Conservation (phyloP, 2,113 vertebrate species). For the Orientallactaga bullata region DNA sequence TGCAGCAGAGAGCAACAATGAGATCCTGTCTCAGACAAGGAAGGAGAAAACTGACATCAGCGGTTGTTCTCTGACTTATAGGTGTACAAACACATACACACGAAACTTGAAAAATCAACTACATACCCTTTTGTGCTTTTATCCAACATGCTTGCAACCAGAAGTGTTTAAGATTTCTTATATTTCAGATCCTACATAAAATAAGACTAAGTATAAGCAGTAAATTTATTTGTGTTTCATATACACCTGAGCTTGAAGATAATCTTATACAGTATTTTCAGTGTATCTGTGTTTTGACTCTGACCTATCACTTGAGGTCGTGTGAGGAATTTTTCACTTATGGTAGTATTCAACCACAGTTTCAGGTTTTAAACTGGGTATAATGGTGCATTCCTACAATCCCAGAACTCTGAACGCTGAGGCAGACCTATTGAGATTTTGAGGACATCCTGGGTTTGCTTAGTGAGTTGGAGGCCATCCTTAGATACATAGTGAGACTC, state of each 20-base stretch:
- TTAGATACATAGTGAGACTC: background rate
- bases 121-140: background rate
- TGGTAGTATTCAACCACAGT: background rate
- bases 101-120: background rate
- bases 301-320: background rate
- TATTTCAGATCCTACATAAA: background rate
- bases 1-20: too few relatives aligned
- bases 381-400: background rate
- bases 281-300: background rate
- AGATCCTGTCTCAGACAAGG: too few relatives aligned
- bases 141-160: background rate
- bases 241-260: background rate
- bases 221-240: background rate
- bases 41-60: too few relatives aligned
- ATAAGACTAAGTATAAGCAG: background rate
- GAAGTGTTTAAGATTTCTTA: background rate
- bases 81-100: too few relatives aligned
- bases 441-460: too few relatives aligned
- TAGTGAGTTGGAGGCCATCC: background rate
- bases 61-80: too few relatives aligned
- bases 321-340: background rate
- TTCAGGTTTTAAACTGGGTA: background rate
- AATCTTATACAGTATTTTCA: background rate
- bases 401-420: background rate
- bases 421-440: background rate